These are phyloP conservation scores for Exocentrus adspersus DNA, from an alignment of 2,888 invertebrate genomes.

Conservation along the genomic window DNA sequence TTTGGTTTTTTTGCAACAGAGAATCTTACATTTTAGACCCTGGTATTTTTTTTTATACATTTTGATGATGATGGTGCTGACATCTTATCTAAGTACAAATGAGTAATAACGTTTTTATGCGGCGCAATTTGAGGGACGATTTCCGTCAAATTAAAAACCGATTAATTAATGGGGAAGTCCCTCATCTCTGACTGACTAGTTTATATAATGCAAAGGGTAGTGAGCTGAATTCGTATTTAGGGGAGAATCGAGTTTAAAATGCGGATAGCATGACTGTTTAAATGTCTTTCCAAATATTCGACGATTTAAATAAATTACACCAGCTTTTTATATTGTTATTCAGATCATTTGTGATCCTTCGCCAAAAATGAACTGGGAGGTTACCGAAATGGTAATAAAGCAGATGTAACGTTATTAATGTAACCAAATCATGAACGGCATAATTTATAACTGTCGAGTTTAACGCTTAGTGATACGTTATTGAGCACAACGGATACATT, in stretches of 20 bases:
- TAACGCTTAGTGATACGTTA: no score
- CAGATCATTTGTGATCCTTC: neutral
- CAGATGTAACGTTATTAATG: no score
- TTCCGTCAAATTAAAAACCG: slow-evolving; percentile 15
- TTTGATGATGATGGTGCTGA: no score
- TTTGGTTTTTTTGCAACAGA: no score
- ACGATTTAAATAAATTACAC: slow-evolving; percentile 3
- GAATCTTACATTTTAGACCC: no score
- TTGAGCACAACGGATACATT: no score
- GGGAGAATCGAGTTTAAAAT: slow-evolving; percentile 4
- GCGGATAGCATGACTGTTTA: slow-evolving; percentile 1
- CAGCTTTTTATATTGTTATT: neutral
- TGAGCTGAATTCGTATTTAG: slow-evolving; percentile 4
- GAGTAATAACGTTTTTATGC: neutral
- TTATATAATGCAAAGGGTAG: slow-evolving; percentile 8
- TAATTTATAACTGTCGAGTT: no score
- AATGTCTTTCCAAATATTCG: slow-evolving; percentile 1
- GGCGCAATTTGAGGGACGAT: slow-evolving; percentile 1
- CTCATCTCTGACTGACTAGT: slow-evolving; percentile 8
- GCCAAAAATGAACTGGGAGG: no score
- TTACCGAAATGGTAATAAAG: no score
- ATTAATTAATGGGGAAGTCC: slow-evolving; percentile 17
- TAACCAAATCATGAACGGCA: no score
- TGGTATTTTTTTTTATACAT: no score
- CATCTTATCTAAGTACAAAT: neutral